Base-by-base conservation (phyloP, 2,797 vertebrate genomes). In the Pseudotriccus pelzelni region DNA sequence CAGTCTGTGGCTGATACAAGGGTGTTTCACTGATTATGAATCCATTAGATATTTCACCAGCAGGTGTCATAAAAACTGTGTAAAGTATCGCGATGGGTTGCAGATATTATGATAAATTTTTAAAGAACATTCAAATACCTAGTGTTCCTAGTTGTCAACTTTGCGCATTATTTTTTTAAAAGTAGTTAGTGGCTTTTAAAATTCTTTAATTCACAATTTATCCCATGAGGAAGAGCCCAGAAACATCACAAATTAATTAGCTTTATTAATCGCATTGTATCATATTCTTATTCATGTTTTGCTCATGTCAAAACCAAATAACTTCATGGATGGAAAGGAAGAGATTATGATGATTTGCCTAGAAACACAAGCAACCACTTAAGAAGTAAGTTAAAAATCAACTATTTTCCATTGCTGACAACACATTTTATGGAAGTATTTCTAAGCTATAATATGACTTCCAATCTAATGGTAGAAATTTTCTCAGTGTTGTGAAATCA, bases 41-140 rank as follows among this genome's bases (percentile, higher is more conserved):
- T 76, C 63, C 80, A 37, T 90, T 74, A 93, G 83, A 30, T 25
- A 49, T 93, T 36, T 93, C 87, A 88, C 97, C 97, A 97, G 67
- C 87, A 97, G 96, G 56, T 97, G 96, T 96, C 96, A 97, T 92
- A 90, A 95, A 97, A 94, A 94, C 92, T 83, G 94, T 94, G 84
- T 62, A 80, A 94, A 96, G 91, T 73, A 78, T 79, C 44, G 47
- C 14, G 32, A 37, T 77, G 3, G 4, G 4, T 28, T 78, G 58
- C 50, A 41, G 32, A 25, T 66, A 58, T 8, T 73, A 34, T 17
- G 7, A 88, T n/a, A 24, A 39, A 60, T 49, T n/a, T n/a, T 88
- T 64, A 6, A 34, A 76, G 32, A 70, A n/a, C 43, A 64, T 87
- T 63, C 7, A 73, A 52, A 47, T 55, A 37, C 8, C 30, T 67